phyloP scores from a whole-genome alignment of 2,113 vertebrate genomes.

The Tringa solitaria region DNA sequence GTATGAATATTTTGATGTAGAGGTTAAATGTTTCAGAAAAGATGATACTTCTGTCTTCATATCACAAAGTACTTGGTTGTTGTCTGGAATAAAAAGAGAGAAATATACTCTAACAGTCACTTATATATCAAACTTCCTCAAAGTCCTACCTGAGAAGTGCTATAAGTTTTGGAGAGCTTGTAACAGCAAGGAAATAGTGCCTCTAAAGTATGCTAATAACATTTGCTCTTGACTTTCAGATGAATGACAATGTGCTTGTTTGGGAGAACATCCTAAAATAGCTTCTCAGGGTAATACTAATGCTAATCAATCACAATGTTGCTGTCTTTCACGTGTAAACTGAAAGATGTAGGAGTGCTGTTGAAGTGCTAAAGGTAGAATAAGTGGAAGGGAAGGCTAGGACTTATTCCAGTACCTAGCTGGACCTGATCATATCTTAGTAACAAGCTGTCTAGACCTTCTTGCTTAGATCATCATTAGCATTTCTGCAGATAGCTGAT shows the following conservation, averaged over 20 bases:
- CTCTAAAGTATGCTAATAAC: background rate
- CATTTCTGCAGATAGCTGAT: background rate
- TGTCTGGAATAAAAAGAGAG: background rate
- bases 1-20: background rate
- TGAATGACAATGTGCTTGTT: background rate
- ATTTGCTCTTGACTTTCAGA: background rate
- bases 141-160: background rate
- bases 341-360: background rate
- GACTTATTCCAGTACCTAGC: background rate
- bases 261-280: background rate
- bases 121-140: background rate
- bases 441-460: background rate
- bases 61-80: background rate
- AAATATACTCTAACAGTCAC: background rate
- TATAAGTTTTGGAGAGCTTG: background rate
- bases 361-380: background rate
- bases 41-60: background rate
- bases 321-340: background rate
- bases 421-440: background rate
- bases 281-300: background rate
- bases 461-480: background rate
- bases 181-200: background rate
- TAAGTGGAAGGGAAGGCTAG: background rate
- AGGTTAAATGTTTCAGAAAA: background rate
- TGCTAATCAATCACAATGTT: background rate